phyloP scores from a whole-genome alignment of 2,888 invertebrate species.

The Andrena bucephala region DNA sequence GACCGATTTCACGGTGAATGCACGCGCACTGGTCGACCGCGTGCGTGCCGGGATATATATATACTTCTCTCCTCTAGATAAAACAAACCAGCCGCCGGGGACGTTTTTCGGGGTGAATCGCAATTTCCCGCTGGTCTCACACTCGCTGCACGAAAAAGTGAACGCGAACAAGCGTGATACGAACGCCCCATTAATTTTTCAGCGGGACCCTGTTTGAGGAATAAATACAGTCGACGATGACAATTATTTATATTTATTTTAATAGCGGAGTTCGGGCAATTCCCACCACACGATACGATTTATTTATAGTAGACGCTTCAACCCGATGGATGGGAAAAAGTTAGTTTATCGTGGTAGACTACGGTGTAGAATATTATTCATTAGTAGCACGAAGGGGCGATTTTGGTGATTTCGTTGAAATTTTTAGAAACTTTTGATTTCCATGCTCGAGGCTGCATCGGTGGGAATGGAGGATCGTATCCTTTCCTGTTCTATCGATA shows the following conservation, averaged over 20 bases:
- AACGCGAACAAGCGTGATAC: conserved; percentile 5
- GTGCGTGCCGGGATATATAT: conserved; percentile 22
- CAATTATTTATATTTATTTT: not conserved
- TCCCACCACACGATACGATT: too few species aligned
- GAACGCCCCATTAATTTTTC: conserved; percentile 17
- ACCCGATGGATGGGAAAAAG: too few species aligned
- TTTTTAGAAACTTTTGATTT: too few species aligned
- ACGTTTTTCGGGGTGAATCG: conserved; percentile 24
- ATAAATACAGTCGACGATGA: not conserved
- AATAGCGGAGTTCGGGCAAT: too few species aligned
- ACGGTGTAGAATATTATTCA: too few species aligned
- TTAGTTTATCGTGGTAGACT: too few species aligned
- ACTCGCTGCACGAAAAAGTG: not conserved
- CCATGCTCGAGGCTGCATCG: too few species aligned
- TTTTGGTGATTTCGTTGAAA: too few species aligned
- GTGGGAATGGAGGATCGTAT: not conserved
- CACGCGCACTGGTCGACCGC: conserved; percentile 14
- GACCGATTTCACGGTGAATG: conserved; percentile 49
- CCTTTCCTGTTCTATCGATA: not conserved
- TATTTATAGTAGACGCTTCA: too few species aligned
- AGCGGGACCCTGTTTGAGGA: not conserved
- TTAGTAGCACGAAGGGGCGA: too few species aligned
- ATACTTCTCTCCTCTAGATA: conserved; percentile 31
- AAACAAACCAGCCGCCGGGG: conserved; percentile 22
- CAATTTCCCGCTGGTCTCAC: conserved; percentile 14